Evolutionary conservation across 2,797 vertebrate species (phyloP), one percentile per base, ranked within the genome.

Genomic region (Anomalospiza imberbis): DNA sequence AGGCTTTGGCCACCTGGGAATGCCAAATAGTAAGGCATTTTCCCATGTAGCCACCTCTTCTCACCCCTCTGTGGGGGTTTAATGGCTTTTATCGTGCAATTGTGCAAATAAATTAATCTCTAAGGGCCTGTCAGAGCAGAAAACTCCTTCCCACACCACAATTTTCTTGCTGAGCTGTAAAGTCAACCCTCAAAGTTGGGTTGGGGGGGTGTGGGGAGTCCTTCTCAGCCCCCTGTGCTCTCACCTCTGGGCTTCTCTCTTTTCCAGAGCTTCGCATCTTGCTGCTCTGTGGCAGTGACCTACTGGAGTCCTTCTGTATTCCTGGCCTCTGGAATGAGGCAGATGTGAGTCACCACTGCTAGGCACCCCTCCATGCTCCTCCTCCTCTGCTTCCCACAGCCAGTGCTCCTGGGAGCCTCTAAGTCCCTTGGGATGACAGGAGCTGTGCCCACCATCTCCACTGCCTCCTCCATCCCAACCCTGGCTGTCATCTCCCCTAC

Each of bases 281-380:
- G 97, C 98, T 99, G 96, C 98, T 99, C 96, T 99, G 99, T 90
- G 99, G 99, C 92, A 99, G 99, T 20, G 99, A 99, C 95, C 98
- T 99, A 61, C 98, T 99, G 97, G 99, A 99, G 92, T 99, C 99
- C 79, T 99, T 99, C 98, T 99, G 99, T 97, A 99, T 99, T 97
- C 99, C 99, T 9, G 99, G 99, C 48, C 98, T 99, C 95, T 99
- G 99, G 99, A 99, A 99, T 11, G 99, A 99, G 97, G 99, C 98
- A 34, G 99, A 99, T 66, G 99, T 99, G 98, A 99, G 99, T 98
- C 80, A 62, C 55, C 2, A 17, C 29, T 13, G 2, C 21, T 2
- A 2, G 28, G 13, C 18, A 36, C 22, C 31, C 63, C 45, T 58
- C 47, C 12, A 4, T 50, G 34, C 40, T 72, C 10, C 24, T 50